A percentile compares a stretch with the other conserved stretches of the same genome.
Conservation (phyloP, 2,113 vertebrate species). For the Benitochromis conjunctus region DNA sequence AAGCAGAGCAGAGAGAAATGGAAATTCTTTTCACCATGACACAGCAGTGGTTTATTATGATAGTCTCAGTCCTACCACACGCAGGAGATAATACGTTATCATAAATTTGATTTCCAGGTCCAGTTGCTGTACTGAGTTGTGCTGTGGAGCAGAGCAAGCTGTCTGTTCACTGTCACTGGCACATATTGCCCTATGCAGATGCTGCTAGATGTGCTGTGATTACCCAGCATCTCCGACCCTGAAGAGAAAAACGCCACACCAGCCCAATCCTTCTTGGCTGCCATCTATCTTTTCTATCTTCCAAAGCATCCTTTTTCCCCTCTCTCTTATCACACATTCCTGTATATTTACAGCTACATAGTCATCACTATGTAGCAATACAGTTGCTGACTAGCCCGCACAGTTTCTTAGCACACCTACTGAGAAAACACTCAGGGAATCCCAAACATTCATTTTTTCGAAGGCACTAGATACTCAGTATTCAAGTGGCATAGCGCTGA, state of each 20-base stretch:
- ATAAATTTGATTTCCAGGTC: constrained; percentile 41
- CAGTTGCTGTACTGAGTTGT: background rate
- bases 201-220: background rate
- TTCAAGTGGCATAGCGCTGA: constrained; percentile 28
- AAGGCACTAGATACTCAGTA: constrained; percentile 18
- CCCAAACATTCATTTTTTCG: background rate
- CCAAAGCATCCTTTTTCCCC: background rate
- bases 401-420: background rate
- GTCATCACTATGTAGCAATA: background rate
- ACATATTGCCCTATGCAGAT: background rate
- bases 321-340: background rate
- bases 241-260: background rate
- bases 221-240: background rate
- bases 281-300: background rate
- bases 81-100: constrained; percentile 30
- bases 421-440: background rate
- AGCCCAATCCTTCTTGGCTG: background rate
- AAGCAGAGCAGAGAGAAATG: background rate
- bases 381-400: background rate
- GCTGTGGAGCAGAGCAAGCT: constrained; percentile 2
- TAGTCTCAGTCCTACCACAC: background rate
- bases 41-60: constrained; percentile 13
- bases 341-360: constrained; percentile 6
- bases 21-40: background rate
- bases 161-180: constrained; percentile 4